Conservation (phyloP, 2,888 invertebrate species). For the Acanthoscelides obtectus region DNA sequence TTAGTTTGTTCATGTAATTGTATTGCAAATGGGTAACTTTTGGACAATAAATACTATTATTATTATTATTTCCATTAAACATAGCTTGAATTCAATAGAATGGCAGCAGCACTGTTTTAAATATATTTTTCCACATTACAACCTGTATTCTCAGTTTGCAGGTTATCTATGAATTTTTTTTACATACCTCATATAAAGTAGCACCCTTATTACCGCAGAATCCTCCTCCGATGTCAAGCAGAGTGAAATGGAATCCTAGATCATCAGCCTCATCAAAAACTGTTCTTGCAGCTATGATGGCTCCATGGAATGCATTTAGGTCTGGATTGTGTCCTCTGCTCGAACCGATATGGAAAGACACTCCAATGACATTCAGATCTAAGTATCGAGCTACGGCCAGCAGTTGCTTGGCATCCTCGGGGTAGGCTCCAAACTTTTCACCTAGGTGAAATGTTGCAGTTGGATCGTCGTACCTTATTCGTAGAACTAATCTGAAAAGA, state of each 20-base stretch:
- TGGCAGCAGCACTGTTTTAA: too few relatives aligned
- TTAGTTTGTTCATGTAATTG: too few relatives aligned
- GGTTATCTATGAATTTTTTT: too few relatives aligned
- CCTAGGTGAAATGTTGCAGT: conserved; percentile 7
- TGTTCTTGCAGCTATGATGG: conserved; percentile 10
- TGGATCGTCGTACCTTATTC: conserved; percentile 14
- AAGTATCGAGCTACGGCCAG: conserved; percentile 12
- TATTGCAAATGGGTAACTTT: too few relatives aligned
- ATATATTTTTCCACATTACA: too few relatives aligned
- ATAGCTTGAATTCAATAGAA: too few relatives aligned
- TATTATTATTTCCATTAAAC: too few relatives aligned
- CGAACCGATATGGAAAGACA: conserved; percentile 14
- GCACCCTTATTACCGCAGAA: conserved; percentile 40
- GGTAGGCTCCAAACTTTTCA: conserved; percentile 16
- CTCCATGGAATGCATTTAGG: conserved; percentile 3
- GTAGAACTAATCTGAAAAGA: conserved; percentile 33
- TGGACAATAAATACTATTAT: too few relatives aligned
- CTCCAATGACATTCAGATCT: conserved; percentile 15
- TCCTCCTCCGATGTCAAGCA: conserved; percentile 20
- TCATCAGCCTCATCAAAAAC: conserved; percentile 12
- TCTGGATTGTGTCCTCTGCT: conserved; percentile 14
- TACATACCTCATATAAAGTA: conserved; percentile 67
- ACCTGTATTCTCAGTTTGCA: not conserved
- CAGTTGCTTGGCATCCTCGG: conserved; percentile 12
- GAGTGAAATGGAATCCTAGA: conserved; percentile 14